Evolutionary conservation across 2,113 vertebrate species (phyloP).

Genomic region (Myiozetetes cayanensis): DNA sequence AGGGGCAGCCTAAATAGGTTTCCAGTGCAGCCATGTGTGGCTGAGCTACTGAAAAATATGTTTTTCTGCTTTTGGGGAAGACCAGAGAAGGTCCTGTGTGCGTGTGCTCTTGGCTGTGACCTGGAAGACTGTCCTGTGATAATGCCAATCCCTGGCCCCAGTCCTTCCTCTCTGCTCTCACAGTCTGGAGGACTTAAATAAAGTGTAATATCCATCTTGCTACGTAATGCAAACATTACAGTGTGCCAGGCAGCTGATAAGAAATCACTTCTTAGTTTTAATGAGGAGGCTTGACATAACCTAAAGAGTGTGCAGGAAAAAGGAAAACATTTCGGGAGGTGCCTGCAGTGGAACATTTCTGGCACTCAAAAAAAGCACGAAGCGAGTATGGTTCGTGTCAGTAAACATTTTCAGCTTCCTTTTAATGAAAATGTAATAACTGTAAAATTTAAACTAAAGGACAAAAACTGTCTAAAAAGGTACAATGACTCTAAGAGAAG

Average conservation of each 20-base stretch:
- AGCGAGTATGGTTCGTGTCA: background rate
- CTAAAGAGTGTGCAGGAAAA: background rate
- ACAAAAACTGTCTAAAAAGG: background rate
- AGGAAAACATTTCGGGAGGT: background rate
- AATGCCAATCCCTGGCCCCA: background rate
- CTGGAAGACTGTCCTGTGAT: background rate
- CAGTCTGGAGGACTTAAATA: background rate
- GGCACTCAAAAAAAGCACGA: background rate
- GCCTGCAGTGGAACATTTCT: background rate
- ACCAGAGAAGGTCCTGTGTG: accelerated
- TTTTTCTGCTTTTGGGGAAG: background rate
- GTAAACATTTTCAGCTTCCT: background rate
- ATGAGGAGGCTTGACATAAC: background rate
- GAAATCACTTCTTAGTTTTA: background rate
- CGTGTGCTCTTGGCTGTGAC: background rate
- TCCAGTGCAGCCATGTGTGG: background rate
- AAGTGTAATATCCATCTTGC: background rate
- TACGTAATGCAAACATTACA: background rate
- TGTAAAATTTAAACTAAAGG: background rate
- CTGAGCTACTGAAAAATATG: background rate
- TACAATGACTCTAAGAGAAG: background rate
- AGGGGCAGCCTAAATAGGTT: background rate
- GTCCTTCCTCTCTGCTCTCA: background rate
- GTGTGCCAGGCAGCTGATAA: background rate
- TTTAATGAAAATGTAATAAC: background rate